These are phyloP conservation scores for Belonocnema kinseyi DNA, from an alignment of 1,140 invertebrate species.

Conservation along the genomic window DNA sequence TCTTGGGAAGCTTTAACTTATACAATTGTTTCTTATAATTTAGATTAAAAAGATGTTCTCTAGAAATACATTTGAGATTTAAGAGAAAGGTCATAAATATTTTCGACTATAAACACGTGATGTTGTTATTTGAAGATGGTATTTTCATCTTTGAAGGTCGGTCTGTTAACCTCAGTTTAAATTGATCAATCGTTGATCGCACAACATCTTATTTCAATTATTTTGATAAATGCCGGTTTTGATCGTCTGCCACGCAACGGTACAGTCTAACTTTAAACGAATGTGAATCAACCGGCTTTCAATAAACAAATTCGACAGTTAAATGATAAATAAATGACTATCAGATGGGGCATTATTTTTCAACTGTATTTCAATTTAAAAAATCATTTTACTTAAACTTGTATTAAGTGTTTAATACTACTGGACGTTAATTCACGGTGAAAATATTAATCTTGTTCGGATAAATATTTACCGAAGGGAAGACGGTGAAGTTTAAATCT, in stretches of 20 bases:
- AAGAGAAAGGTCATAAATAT: neutral
- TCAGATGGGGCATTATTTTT: too few species aligned
- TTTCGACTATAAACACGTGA: neutral
- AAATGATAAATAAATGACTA: neutral
- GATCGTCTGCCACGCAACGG: neutral
- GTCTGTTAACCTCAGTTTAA: neutral
- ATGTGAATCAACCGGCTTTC: neutral
- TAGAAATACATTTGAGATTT: too few species aligned
- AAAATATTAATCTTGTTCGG: too few species aligned
- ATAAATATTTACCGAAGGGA: too few species aligned
- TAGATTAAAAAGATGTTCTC: neutral
- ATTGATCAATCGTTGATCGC: neutral
- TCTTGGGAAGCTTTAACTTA: too few species aligned
- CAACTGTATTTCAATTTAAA: too few species aligned
- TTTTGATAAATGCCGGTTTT: slow-evolving; percentile 1
- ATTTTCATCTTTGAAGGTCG: slow-evolving; percentile 1
- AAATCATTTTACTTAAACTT: too few species aligned
- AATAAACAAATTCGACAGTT: neutral
- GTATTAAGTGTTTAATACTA: too few species aligned
- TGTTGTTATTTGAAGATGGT: neutral
- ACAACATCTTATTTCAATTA: neutral
- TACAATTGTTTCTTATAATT: neutral
- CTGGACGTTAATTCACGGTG: too few species aligned
- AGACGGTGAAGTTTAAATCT: too few species aligned
- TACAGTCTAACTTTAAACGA: slow-evolving; percentile 1